Conservation (phyloP, 2,797 vertebrate genomes). For the Labroides dimidiatus region DNA sequence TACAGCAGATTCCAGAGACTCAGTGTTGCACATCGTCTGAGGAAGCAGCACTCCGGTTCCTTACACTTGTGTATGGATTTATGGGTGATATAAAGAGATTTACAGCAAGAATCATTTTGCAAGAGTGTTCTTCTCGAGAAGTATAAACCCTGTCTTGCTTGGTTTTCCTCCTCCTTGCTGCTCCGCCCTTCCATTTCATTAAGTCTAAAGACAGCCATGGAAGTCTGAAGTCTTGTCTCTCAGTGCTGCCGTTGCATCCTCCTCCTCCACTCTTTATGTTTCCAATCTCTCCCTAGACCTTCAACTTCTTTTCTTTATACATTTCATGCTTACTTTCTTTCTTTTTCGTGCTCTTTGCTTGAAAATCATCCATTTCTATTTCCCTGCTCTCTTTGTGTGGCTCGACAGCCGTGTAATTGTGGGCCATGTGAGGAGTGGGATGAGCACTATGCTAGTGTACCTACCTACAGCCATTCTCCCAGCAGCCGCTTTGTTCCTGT, state of each 20-base stretch:
- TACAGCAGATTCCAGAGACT: conserved; percentile 55
- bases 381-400: conserved; percentile 72
- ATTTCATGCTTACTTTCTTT: conserved; percentile 67
- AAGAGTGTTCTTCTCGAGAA: conserved; percentile 65
- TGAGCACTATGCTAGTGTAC: conserved; percentile 56
- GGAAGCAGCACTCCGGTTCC: conserved; percentile 53
- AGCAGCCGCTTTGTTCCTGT: conserved; percentile 69
- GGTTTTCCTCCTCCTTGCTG: conserved; percentile 56
- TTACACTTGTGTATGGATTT: conserved; percentile 70
- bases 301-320: conserved; percentile 68
- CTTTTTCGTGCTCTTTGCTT: conserved; percentile 46
- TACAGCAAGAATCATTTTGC: conserved; percentile 80
- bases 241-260: conserved; percentile 40
- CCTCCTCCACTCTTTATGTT: conserved; percentile 61
- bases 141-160: conserved; percentile 63
- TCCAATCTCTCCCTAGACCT: conserved; percentile 71
- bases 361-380: conserved; percentile 70
- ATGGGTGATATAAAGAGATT: conserved; percentile 79
- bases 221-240: conserved; percentile 65
- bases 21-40: conserved; percentile 39
- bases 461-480: conserved; percentile 67
- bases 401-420: conserved; percentile 78
- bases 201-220: conserved; percentile 68
- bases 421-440: conserved; percentile 60
- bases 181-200: conserved; percentile 84